phyloP scores from a whole-genome alignment of 2,888 invertebrate species.

The Dryocosmus kuriphilus region DNA sequence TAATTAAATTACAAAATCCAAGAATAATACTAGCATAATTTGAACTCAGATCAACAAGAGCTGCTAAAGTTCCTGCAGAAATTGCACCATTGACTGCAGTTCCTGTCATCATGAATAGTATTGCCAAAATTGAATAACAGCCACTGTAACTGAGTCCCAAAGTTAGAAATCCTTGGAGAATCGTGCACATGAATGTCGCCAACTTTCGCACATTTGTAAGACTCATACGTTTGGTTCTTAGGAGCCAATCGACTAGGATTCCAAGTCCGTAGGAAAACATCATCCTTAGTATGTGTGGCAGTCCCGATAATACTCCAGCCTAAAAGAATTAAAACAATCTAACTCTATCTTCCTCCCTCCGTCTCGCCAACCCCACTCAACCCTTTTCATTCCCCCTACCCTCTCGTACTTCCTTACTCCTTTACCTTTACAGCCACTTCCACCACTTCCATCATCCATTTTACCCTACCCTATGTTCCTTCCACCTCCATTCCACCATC shows the following conservation, averaged over 20 bases:
- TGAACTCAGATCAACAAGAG: slow-evolving; percentile 84
- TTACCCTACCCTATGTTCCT: no score
- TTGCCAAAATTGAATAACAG: slow-evolving; percentile 81
- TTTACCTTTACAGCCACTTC: no score
- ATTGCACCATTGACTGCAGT: slow-evolving; percentile 84
- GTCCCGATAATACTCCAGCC: slow-evolving; percentile 83
- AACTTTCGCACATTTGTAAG: slow-evolving; percentile 83
- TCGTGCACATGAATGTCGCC: slow-evolving; percentile 81
- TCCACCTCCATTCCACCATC: no score
- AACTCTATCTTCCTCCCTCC: no score
- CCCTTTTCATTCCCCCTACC: no score
- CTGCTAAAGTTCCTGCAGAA: slow-evolving; percentile 83
- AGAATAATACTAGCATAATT: slow-evolving; percentile 82
- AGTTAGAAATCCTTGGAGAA: slow-evolving; percentile 82
- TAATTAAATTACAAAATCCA: slow-evolving; percentile 82
- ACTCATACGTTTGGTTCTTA: slow-evolving; percentile 80
- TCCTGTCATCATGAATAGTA: slow-evolving; percentile 82
- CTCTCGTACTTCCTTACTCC: no score
- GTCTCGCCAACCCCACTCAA: no score
- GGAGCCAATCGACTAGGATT: slow-evolving; percentile 80
- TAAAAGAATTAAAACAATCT: slow-evolving; percentile 66
- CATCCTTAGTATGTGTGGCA: slow-evolving; percentile 82
- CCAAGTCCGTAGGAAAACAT: slow-evolving; percentile 81
- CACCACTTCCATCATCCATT: no score
- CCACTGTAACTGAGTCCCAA: slow-evolving; percentile 83